Evolutionary conservation across 2,797 vertebrate species (phyloP).

Genomic region (Sebastes variabilis): DNA sequence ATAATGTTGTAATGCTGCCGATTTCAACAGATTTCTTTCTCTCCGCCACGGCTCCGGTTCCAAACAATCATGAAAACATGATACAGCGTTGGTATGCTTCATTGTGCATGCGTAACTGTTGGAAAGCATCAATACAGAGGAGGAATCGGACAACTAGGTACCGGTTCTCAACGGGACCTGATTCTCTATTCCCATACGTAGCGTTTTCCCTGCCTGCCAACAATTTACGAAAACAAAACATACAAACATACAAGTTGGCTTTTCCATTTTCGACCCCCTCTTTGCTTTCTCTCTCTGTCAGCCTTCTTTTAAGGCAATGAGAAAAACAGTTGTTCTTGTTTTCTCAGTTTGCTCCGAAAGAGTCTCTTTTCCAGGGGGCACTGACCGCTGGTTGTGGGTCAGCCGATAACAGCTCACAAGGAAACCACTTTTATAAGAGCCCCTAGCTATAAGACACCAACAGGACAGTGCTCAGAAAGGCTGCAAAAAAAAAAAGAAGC

Average conservation of each 20-base stretch:
- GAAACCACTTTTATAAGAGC: constrained; percentile 50
- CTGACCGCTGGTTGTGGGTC: constrained; percentile 43
- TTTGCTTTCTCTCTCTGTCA: neutral
- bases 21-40: no score
- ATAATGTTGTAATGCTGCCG: no score
- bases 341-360: constrained; percentile 15
- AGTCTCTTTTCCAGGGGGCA: constrained; percentile 7
- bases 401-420: constrained; percentile 24
- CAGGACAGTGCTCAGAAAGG: constrained; percentile 37
- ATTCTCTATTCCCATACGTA: no score
- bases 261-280: neutral
- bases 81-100: fast-evolving
- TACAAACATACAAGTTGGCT: neutral
- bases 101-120: no score
- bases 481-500: neutral
- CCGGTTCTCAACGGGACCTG: no score
- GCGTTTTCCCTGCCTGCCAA: no score
- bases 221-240: no score
- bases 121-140: no score
- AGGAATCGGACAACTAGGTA: no score
- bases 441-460: constrained; percentile 38
- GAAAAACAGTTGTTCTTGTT: neutral
- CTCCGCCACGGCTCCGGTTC: no score
- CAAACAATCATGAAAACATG: no score
- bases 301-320: neutral